Evolutionary conservation across 2,797 vertebrate genomes (phyloP).

Genomic region (Pipistrellus pipistrellus): DNA sequence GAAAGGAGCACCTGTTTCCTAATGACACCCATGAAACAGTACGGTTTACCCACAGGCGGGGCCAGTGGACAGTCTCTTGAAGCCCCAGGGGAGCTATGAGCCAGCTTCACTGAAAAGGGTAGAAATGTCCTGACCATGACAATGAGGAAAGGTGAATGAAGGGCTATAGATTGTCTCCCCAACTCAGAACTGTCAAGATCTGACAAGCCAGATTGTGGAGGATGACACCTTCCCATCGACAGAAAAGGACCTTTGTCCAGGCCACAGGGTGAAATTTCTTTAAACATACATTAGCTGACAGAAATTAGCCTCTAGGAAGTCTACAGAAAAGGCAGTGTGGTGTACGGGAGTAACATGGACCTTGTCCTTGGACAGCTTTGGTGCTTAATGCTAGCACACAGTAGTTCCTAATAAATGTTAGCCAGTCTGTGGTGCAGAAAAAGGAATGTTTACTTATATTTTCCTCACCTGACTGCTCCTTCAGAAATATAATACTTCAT

Average conservation of each 20-base stretch:
- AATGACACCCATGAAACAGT: background rate
- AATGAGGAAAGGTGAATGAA: background rate
- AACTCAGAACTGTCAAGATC: background rate
- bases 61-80: background rate
- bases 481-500: background rate
- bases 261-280: background rate
- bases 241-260: background rate
- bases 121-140: background rate
- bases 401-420: background rate
- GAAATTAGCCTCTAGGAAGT: background rate
- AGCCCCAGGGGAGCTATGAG: background rate
- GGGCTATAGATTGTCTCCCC: background rate
- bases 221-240: background rate
- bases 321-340: background rate
- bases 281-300: background rate
- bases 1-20: background rate
- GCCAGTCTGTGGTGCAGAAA: background rate
- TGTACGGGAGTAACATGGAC: background rate
- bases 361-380: background rate
- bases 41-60: background rate
- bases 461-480: background rate
- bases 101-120: background rate
- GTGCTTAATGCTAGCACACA: background rate
- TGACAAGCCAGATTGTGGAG: background rate
- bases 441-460: background rate